These are phyloP conservation scores for Pterois miles DNA, from an alignment of 2,797 vertebrate genomes.

Conservation along the genomic window DNA sequence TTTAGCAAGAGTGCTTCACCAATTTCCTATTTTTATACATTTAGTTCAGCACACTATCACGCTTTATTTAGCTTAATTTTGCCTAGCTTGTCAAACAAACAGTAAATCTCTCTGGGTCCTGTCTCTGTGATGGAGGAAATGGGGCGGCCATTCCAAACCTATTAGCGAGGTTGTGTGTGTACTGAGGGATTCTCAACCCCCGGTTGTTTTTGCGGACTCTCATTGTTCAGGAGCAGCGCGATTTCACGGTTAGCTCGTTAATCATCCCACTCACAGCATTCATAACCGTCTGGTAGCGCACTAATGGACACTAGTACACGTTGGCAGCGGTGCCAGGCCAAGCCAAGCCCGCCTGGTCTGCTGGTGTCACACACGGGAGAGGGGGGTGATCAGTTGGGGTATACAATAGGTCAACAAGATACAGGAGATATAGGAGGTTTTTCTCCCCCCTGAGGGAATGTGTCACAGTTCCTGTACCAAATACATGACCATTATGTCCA, in stretches of 20 bases:
- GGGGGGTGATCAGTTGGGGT: background rate
- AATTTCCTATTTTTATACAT: constrained; percentile 38
- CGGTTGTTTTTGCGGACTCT: constrained; percentile 72
- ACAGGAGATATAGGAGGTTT: background rate
- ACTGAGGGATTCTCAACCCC: constrained; percentile 66
- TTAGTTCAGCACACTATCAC: constrained; percentile 1
- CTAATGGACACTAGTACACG: constrained; percentile 54
- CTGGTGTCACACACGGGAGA: constrained; percentile 13
- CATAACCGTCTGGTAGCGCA: constrained; percentile 68
- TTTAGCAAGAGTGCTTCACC: background rate
- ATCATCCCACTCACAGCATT: constrained; percentile 68
- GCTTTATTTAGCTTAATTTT: constrained; percentile 46
- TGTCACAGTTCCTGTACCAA: background rate
- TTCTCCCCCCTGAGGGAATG: background rate
- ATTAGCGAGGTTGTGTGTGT: constrained; percentile 69
- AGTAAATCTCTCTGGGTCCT: constrained; percentile 43
- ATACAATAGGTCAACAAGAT: background rate
- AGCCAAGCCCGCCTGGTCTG: constrained; percentile 18
- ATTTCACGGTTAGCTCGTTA: constrained; percentile 80
- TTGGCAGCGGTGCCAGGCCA: constrained; percentile 36
- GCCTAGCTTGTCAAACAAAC: constrained; percentile 39
- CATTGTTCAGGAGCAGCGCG: constrained; percentile 72
- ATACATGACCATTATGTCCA: background rate
- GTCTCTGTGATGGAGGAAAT: constrained; percentile 58
- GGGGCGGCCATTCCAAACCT: constrained; percentile 63